A percentile compares a stretch with the other conserved stretches of the same genome.
Conservation (phyloP, 2,797 vertebrate genomes). For the Melanotaenia boesemani region DNA sequence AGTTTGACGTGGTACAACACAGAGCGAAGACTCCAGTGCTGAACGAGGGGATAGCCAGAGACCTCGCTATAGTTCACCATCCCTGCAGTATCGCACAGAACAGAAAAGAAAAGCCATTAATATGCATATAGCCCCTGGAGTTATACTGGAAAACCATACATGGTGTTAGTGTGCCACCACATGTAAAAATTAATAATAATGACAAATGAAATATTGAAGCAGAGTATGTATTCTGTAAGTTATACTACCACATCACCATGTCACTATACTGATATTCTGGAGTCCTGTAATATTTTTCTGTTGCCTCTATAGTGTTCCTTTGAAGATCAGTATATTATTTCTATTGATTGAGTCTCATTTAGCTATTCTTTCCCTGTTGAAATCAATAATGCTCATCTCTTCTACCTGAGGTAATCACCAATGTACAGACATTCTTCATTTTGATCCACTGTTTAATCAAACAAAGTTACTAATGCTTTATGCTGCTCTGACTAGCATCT, state of each 20-base stretch:
- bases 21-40: slow-evolving; percentile 95
- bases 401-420: no score
- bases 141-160: background rate
- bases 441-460: slow-evolving; percentile 12
- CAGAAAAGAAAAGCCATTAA: slow-evolving; percentile 8
- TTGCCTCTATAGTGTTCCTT: slow-evolving; percentile 24
- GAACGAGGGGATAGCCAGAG: slow-evolving; percentile 93
- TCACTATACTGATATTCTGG: background rate
- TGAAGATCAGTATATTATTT: slow-evolving; percentile 31
- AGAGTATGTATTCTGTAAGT: background rate
- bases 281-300: background rate
- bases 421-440: slow-evolving; percentile 13
- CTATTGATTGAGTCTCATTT: slow-evolving; percentile 50
- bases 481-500: slow-evolving; percentile 32
- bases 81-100: slow-evolving; percentile 77
- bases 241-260: background rate
- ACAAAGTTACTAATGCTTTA: background rate
- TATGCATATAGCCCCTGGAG: background rate
- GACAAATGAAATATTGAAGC: no score
- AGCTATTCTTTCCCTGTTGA: background rate
- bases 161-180: slow-evolving; percentile 1
- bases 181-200: background rate
- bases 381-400: no score
- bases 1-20: slow-evolving; percentile 95
- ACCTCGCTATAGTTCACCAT: slow-evolving; percentile 99